phyloP scores from a whole-genome alignment of 1,140 invertebrate species.

The Anastrepha obliqua region DNA sequence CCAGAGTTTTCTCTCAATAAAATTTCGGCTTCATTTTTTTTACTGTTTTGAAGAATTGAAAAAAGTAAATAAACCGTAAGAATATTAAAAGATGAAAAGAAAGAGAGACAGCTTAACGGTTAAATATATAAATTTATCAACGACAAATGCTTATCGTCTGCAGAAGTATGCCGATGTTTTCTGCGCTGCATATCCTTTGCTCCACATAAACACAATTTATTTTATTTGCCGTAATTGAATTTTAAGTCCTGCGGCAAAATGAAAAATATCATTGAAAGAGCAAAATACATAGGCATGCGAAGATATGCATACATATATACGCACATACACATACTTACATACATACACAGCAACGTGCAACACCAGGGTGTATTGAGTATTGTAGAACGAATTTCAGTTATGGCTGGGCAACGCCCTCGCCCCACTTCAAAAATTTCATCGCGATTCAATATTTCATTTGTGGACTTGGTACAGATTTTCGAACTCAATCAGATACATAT shows the following conservation, averaged over 20 bases:
- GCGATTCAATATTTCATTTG: not conserved
- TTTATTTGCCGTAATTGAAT: conserved; percentile 37
- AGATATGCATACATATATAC: not conserved
- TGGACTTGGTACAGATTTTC: not conserved
- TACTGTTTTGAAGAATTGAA: too few species aligned
- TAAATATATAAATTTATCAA: too few species aligned
- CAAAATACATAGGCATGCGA: not conserved
- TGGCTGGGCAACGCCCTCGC: too few species aligned
- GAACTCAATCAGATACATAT: not conserved
- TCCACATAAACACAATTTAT: not conserved
- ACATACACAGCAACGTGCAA: not conserved
- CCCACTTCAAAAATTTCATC: too few species aligned
- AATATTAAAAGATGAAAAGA: too few species aligned
- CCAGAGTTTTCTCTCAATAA: too few species aligned
- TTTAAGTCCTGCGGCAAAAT: not conserved
- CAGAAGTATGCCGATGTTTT: not conserved
- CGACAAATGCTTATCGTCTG: too few species aligned
- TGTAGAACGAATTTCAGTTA: too few species aligned
- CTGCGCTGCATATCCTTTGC: not conserved
- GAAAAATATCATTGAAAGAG: not conserved
- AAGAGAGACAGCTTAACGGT: too few species aligned
- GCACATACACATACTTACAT: not conserved
- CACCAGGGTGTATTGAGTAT: too few species aligned
- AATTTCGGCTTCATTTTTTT: too few species aligned
- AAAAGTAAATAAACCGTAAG: too few species aligned